Conservation (phyloP, 2,888 invertebrate genomes). For the Lottia gigantea region DNA sequence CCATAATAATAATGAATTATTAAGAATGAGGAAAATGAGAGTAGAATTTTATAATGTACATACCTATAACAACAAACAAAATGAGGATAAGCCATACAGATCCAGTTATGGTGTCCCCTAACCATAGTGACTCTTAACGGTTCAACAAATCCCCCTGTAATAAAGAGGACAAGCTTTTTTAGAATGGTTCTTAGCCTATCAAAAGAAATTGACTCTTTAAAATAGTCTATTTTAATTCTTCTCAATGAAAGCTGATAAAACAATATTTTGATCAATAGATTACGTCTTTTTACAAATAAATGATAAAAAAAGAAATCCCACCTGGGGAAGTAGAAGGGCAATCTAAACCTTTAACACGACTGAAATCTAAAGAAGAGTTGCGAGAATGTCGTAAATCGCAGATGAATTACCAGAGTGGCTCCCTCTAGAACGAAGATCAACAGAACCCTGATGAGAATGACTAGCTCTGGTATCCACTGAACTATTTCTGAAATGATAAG, state of each 20-base stretch:
- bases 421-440: constrained; percentile 26
- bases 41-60: constrained; percentile 27
- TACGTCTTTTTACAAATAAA: no score
- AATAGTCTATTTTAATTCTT: no score
- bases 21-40: no score
- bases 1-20: no score
- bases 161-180: no score
- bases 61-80: constrained; percentile 94
- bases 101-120: constrained; percentile 94
- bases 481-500: constrained; percentile 32
- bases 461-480: constrained; percentile 36
- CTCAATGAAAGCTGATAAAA: no score
- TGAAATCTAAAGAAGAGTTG: neutral
- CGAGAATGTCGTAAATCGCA: constrained; percentile 33
- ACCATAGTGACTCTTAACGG: constrained; percentile 62
- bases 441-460: constrained; percentile 30
- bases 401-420: constrained; percentile 39
- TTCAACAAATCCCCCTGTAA: constrained; percentile 30
- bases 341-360: neutral
- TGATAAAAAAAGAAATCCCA: no score
- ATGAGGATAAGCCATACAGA: constrained; percentile 95
- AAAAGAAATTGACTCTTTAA: no score
- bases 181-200: no score
- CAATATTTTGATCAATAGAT: no score
- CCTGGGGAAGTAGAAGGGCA: neutral